These are phyloP conservation scores for Chitala chitala DNA, from an alignment of 2,113 vertebrate species.

Conservation along the genomic window DNA sequence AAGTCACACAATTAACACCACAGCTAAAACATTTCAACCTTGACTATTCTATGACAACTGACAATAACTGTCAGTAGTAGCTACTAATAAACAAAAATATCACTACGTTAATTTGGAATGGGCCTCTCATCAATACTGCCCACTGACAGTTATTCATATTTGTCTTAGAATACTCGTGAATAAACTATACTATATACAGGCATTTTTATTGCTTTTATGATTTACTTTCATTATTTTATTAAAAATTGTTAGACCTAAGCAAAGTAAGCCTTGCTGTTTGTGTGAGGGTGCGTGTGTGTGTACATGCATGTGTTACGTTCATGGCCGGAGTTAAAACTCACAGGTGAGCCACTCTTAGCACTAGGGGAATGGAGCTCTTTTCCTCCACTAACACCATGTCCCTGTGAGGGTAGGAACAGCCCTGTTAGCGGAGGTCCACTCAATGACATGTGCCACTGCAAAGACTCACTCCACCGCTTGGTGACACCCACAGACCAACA, in stretches of 20 bases:
- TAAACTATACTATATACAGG: too few species aligned
- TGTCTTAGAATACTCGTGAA: too few species aligned
- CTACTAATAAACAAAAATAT: too few species aligned
- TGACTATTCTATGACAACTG: too few species aligned
- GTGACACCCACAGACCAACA: too few species aligned
- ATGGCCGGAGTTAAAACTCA: conserved; percentile 41
- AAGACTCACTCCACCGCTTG: too few species aligned
- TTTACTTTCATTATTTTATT: neutral
- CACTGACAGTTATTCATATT: too few species aligned
- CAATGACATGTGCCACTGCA: neutral
- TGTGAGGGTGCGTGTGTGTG: neutral
- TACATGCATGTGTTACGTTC: neutral
- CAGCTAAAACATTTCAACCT: too few species aligned
- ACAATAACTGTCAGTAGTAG: too few species aligned
- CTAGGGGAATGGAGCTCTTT: conserved; percentile 53
- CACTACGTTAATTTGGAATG: too few species aligned
- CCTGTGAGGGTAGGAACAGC: conserved; percentile 42
- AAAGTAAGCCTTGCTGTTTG: neutral
- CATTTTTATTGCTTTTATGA: too few species aligned
- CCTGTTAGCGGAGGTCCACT: neutral
- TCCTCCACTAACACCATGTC: conserved; percentile 34
- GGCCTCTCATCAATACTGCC: too few species aligned
- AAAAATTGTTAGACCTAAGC: neutral
- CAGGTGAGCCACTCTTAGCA: conserved; percentile 64
- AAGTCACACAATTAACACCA: neutral